Evolutionary conservation across 2,888 invertebrate species (phyloP), one percentile per base, ranked within the genome.

Genomic region (Glaucopsyche alexis): DNA sequence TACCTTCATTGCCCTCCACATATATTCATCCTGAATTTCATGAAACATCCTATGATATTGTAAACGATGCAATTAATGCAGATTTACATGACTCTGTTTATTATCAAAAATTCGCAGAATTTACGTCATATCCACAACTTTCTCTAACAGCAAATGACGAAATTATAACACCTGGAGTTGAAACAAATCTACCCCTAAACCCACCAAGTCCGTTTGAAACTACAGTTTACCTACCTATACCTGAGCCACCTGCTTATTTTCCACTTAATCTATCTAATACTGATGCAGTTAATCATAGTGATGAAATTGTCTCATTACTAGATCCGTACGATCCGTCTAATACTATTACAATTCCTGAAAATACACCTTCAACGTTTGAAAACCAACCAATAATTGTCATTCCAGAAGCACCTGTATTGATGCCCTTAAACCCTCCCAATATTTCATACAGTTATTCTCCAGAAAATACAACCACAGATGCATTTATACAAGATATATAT

Each of bases 401-500:
- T 72, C 79, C 78, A 0, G 73, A 78, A 72, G n/a, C 76, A n/a
- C 77, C 80, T 16, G 40, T 60, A 14, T 42, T 73, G 6, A 66
- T 72, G 16, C 72, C 72, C 7, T 72, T 72, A 38, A 66, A 52
- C 40, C 29, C 66, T 8, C 72, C 72, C 14, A 50, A 72, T 7
- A 50, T 72, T 49, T 19, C 69, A 3, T 13, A 38, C 13, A 19
- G 7, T 16, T n/a, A 42, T 5, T 16, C 13, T 2, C 16, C 16
- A 45, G 67, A 67, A 60, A 38, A 38, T 11, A 60, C 13, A 60
- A 16, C 19, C 55, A 11, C 55, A 42, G 9, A 7, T 71, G 6
- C 19, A n/a, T 16, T 42, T 45, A 71, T 19, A 6, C 52, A 29
- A 50, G 19, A 42, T 55, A 50, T 16, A 2, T 7, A n/a, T 19